Evolutionary conservation across 2,888 invertebrate genomes (phyloP).

Genomic region (Elegia similella): DNA sequence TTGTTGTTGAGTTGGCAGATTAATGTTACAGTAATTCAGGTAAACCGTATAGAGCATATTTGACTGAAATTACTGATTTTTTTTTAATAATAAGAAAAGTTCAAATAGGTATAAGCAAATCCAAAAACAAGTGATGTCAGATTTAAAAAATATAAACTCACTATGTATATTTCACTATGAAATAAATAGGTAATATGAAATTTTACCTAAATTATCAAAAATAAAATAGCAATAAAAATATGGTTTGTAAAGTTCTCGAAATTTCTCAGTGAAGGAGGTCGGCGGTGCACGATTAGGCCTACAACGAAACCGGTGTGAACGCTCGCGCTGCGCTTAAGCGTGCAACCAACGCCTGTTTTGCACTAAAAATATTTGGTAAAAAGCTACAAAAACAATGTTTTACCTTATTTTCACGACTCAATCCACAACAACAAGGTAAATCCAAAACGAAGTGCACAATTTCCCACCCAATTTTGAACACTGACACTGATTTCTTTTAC

Average conservation of each 20-base stretch:
- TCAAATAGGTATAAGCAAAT: too few species aligned
- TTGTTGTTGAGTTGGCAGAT: too few species aligned
- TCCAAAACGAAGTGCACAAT: constrained; percentile 55
- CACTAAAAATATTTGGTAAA: constrained; percentile 21
- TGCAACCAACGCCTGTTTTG: constrained; percentile 32
- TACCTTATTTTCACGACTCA: constrained; percentile 61
- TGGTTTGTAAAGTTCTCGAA: neutral
- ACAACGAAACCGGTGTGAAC: constrained; percentile 21
- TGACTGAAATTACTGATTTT: too few species aligned
- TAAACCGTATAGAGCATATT: too few species aligned
- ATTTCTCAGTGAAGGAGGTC: constrained; percentile 27
- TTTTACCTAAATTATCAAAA: neutral
- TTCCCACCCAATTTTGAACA: constrained; percentile 47
- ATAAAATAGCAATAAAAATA: neutral
- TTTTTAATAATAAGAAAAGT: too few species aligned
- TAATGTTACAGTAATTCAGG: too few species aligned
- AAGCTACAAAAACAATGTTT: constrained; percentile 28
- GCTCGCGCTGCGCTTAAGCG: constrained; percentile 17
- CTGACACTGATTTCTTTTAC: constrained; percentile 29
- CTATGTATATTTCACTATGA: neutral
- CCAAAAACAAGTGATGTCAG: too few species aligned
- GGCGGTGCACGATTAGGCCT: constrained; percentile 50
- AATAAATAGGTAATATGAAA: neutral
- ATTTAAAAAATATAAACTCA: too few species aligned
- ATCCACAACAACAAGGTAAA: constrained; percentile 58